Base-by-base conservation (phyloP, 37 sponge, comb jelly and placozoan species). In the Ianthella basta region DNA sequence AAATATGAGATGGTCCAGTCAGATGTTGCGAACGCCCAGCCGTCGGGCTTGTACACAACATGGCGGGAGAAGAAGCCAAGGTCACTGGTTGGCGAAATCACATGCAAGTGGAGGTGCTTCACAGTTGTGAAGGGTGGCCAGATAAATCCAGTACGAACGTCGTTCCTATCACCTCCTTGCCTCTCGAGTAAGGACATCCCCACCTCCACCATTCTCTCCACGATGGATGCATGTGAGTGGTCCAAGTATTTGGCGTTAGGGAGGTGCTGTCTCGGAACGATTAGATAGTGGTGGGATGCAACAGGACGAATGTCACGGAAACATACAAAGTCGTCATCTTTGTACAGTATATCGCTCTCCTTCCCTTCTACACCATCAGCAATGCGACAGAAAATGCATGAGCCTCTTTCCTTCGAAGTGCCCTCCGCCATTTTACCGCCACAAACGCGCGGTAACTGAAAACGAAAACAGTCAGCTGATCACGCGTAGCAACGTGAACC, bases 41-140 rank as follows among this genome's bases (percentile, higher is more conserved):
- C 91, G 70, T 94, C 85, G 0, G 75, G 79, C 50, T 94, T 72
- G 70, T 86, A 96, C 12, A 89, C 50, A 24, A 93, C 16, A 53
- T 81, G 33, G 23, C 81, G 80, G 18, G 60, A 41, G 19, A 92
- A 63, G 82, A 93, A 96, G 41, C 94, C 79, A 88, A 96, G 85
- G 25, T 64, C 65, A 14, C 60, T 38, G 27, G 35, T 87, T 21
- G 97, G 94, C 12, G 86, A 83, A 25, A 96, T 74, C 4, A 89
- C 80, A 37, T 96, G 97, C 19, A 96, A 60, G 60, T 96, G 97
- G 23, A 96, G 84, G 59, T 96, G 97, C n/a, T 82, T 39, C 34
- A 94, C 88, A 20, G 68, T 24, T 24, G 80, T 40, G 53, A 96
- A 93, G 0, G 97, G 97, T 3, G 97, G 94, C 97, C 94, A 94